Evolutionary conservation across 2,797 vertebrate genomes (phyloP).

Genomic region (Halcyon smyrnensis): DNA sequence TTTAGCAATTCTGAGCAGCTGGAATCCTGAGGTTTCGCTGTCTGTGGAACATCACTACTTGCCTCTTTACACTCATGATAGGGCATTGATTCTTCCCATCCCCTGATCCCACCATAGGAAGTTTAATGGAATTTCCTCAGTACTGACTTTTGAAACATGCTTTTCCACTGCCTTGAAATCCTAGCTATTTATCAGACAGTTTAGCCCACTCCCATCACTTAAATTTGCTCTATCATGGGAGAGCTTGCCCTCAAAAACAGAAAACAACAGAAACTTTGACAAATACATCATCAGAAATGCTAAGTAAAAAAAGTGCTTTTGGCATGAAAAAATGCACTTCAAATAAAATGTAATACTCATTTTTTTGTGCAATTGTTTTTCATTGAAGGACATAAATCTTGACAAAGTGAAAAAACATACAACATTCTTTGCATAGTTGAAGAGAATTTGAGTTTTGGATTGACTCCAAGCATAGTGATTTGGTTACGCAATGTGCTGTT

Average conservation of each 20-base stretch:
- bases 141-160: neutral
- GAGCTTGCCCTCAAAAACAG: neutral
- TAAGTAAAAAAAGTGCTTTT: conserved; percentile 5
- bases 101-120: neutral
- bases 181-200: neutral
- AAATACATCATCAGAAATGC: neutral
- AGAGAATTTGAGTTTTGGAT: conserved; percentile 17
- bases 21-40: neutral
- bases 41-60: neutral
- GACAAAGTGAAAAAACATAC: conserved; percentile 39
- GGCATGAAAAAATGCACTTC: neutral
- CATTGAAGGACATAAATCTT: neutral
- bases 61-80: neutral
- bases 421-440: conserved; percentile 20
- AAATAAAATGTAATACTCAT: neutral
- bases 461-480: neutral
- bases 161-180: neutral
- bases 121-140: neutral
- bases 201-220: neutral
- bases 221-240: neutral
- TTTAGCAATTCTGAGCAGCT: neutral
- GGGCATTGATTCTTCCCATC: neutral
- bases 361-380: conserved; percentile 42
- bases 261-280: neutral
- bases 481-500: neutral